A percentile compares a stretch with the other conserved stretches of the same genome.
These are phyloP conservation scores for mouse (Mus musculus) DNA, from an alignment of 2,113 vertebrate genomes.

Conservation along the genomic window DNA sequence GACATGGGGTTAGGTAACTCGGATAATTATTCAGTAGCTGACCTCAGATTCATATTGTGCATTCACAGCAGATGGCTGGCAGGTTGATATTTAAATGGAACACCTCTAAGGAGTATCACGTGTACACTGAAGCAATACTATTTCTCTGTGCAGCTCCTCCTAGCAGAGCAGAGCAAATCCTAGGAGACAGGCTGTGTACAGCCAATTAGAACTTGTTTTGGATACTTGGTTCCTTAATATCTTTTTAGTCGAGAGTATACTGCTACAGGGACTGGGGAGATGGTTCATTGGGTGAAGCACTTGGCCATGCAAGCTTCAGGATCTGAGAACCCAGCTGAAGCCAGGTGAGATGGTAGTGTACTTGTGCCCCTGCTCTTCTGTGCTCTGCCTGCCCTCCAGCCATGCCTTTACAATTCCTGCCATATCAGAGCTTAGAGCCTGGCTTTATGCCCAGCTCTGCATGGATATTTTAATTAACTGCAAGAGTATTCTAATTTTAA, in stretches of 20 bases:
- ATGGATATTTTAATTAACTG: background rate
- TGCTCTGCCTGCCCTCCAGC: too few relatives aligned
- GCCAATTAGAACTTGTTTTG: background rate
- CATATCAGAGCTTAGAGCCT: background rate
- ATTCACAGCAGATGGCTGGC: background rate
- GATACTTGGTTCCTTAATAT: background rate
- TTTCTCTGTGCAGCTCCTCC: background rate
- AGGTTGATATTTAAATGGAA: background rate
- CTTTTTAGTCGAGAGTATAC: constrained; percentile 32
- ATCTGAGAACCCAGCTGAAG: background rate
- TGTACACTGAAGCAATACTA: background rate
- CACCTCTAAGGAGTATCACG: background rate
- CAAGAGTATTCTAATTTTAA: background rate
- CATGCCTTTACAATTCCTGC: background rate
- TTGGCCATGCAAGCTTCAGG: background rate
- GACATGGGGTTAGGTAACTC: background rate
- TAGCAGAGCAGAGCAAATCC: background rate
- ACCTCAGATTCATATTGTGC: background rate
- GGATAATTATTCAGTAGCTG: background rate
- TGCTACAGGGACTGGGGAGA: background rate
- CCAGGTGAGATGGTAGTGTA: too few relatives aligned
- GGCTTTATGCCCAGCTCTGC: background rate
- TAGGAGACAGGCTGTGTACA: background rate
- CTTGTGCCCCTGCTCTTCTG: background rate
- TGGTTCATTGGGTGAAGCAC: background rate